Evolutionary conservation across 2,797 vertebrate genomes (phyloP), one percentile per base, ranked within the genome.

Genomic region (Manis javanica): DNA sequence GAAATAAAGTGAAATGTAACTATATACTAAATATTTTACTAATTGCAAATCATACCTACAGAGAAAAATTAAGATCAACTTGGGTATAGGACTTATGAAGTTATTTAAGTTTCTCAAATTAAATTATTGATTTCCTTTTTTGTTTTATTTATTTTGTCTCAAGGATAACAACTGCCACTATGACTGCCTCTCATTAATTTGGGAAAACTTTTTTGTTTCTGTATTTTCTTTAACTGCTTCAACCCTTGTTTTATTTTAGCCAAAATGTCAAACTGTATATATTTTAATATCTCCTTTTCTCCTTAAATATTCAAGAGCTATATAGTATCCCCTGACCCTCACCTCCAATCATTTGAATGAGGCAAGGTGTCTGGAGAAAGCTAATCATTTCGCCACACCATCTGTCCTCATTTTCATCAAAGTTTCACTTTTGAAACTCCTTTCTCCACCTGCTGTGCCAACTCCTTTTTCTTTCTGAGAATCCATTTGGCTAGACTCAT

Each of bases 1-100:
- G n/a, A 85, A 96, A 74, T 90, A 89, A 97, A 93, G 7, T 91
- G 21, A 90, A 87, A 79, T 75, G n/a, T 86, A 85, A 96, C 89
- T 92, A 84, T 42, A 55, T 64, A 78, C 0, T 78, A 84, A 86
- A 84, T n/a, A 61, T 90, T 91, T 84, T 42, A 68, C 83, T 95
- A 82, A 93, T 66, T 96, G 84, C 26, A 96, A 93, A 93, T 93
- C 24, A 87, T 34, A 92, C 31, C 75, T 46, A 83, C 1, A 39
- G 11, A 93, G 16, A 78, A 31, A 93, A 92, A 91, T 26, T 90
- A 96, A 92, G 77, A 42, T 79, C 69, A 87, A 5, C 39, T 93
- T 81, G 15, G 9, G 10, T 72, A 53, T 74, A 10, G 75, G 24
- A 18, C 34, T 75, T 87, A 81, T 63, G 7, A 5, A 66, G 23